Percentiles rank a stretch among this genome's conserved stretches.
phyloP scores from a whole-genome alignment of 2,888 invertebrate genomes.

The Diachrysia chrysitis region DNA sequence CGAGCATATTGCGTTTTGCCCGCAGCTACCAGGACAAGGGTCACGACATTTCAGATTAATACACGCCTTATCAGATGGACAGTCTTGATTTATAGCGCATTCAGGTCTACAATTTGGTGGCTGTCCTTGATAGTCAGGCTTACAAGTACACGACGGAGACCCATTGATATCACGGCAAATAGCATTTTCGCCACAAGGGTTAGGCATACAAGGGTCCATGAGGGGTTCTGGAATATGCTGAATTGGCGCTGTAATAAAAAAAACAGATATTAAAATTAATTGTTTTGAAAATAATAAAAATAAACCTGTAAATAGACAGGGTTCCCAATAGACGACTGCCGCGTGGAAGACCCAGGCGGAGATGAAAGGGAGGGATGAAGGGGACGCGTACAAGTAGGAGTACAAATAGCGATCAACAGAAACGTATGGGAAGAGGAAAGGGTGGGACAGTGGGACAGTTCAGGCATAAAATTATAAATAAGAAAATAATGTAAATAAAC shows the following conservation, averaged over 20 bases:
- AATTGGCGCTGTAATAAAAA: slow-evolving; percentile 64
- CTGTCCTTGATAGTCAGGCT: slow-evolving; percentile 90
- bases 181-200: slow-evolving; percentile 92
- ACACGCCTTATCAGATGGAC: slow-evolving; percentile 92
- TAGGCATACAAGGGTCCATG: slow-evolving; percentile 91
- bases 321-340: too few species aligned
- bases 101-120: slow-evolving; percentile 93
- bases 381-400: too few species aligned
- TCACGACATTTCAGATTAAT: slow-evolving; percentile 92
- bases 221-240: slow-evolving; percentile 72
- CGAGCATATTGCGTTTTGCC: slow-evolving; percentile 90
- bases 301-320: too few species aligned
- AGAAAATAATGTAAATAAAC: too few species aligned
- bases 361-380: too few species aligned
- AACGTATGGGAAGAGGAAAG: too few species aligned
- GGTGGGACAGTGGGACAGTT: too few species aligned
- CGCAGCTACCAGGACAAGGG: slow-evolving; percentile 93
- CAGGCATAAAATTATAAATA: too few species aligned
- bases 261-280: not conserved
- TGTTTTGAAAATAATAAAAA: not conserved
- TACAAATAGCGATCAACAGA: too few species aligned
- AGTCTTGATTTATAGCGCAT: slow-evolving; percentile 93
- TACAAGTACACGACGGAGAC: slow-evolving; percentile 91
- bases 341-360: too few species aligned
- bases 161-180: slow-evolving; percentile 90